Base-by-base conservation (phyloP, 2,797 vertebrate genomes). In the Fratercula arctica region DNA sequence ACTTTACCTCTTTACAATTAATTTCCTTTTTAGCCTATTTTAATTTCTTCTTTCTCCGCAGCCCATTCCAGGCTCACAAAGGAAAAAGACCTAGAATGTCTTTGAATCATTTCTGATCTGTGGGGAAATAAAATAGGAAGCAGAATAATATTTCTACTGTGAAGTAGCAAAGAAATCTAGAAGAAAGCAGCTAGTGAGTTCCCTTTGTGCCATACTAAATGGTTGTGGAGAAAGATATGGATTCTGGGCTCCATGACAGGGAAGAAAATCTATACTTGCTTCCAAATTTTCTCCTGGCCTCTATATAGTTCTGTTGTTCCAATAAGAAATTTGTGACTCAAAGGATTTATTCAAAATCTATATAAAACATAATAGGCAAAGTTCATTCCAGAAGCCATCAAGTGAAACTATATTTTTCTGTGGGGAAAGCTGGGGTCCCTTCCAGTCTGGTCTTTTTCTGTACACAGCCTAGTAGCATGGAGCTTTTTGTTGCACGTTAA, bases 341-440 rank as follows among this genome's bases (percentile, higher is more conserved):
- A 89, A 96, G 90, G 93, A 94, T 91, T 97, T 94, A 95, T 92
- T 95, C 87, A 93, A 95, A 92, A 93, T 95, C 82, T 93, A 91
- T 92, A 90, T 94, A 97, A 96, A 97, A 97, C 85, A 86, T 94
- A 94, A 96, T 88, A 96, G 86, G 89, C 87, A 85, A 93, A 88
- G 89, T 92, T 94, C 82, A 94, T 89, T 97, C 95, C 95, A 96
- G 93, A 93, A 96, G 89, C 87, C 89, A 79, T 94, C 92, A 89
- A 95, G 45, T 77, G 63, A 87, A 93, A 90, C 90, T 93, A 10
- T 85, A 93, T 86, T 96, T 95, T 48, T 93, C 93, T 90, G 33
- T 94, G 64, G 93, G 76, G 89, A 93, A 85, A 69, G 33, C 79
- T 95, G 90, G 57, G 85, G 93, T 96, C 94, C 69, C 94, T 96